phyloP scores from a whole-genome alignment of 2,113 vertebrate species.

The Copsychus sechellarum region DNA sequence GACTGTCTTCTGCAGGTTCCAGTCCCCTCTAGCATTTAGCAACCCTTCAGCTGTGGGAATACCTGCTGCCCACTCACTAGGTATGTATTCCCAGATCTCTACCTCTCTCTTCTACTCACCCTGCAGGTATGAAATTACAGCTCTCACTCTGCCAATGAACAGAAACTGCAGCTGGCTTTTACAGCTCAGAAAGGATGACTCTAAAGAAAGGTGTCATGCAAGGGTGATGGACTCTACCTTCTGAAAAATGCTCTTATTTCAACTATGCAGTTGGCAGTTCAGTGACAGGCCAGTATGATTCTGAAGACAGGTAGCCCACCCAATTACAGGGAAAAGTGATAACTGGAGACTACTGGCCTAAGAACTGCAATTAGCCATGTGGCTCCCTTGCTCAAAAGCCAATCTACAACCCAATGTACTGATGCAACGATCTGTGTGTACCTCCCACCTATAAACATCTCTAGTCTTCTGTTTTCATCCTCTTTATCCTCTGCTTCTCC shows the following conservation, averaged over 20 bases:
- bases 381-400: not conserved
- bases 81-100: not conserved
- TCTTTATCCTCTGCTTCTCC: not conserved
- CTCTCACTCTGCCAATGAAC: not conserved
- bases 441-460: not conserved
- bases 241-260: not conserved
- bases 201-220: not conserved
- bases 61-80: not conserved
- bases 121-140: not conserved
- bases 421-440: not conserved
- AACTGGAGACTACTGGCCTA: not conserved
- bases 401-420: not conserved
- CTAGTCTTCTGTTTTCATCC: not conserved
- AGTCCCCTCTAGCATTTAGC: not conserved
- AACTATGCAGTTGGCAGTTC: not conserved
- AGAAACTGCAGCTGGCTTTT: not conserved
- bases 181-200: not conserved
- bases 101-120: not conserved
- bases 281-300: not conserved
- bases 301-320: not conserved
- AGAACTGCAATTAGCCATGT: not conserved
- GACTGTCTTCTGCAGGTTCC: not conserved
- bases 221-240: not conserved
- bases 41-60: not conserved
- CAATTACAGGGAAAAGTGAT: not conserved